A percentile compares a stretch with the other conserved stretches of the same genome.
phyloP scores from a whole-genome alignment of 2,113 vertebrate species.

The Silurus asotus region DNA sequence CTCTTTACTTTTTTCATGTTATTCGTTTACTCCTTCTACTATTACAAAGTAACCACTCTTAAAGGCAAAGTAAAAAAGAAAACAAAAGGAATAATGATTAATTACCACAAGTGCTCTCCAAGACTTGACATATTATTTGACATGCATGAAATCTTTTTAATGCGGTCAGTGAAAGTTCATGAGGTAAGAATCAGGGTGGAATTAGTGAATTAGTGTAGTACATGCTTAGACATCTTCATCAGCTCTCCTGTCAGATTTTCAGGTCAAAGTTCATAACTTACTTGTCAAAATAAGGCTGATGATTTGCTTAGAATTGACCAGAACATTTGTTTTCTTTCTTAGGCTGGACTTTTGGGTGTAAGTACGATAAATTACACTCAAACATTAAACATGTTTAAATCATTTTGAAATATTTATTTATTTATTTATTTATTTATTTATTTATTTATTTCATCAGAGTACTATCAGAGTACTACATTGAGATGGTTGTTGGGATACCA shows the following conservation, averaged over 20 bases:
- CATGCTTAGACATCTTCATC: constrained; percentile 63
- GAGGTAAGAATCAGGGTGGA: constrained; percentile 32
- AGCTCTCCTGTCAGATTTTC: constrained; percentile 53
- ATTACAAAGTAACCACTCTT: not conserved
- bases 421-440: too few relatives aligned
- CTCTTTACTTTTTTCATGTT: too few relatives aligned
- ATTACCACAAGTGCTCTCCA: constrained; percentile 21
- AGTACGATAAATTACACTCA: constrained; percentile 33
- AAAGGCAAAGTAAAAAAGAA: constrained; percentile 49
- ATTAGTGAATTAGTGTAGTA: constrained; percentile 59
- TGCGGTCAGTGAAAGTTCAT: constrained; percentile 73
- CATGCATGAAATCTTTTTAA: constrained; percentile 72
- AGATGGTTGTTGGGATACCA: not conserved
- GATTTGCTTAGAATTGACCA: constrained; percentile 47
- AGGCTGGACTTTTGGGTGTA: constrained; percentile 25
- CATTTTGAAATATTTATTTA: too few relatives aligned
- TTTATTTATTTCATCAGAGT: too few relatives aligned
- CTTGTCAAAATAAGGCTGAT: constrained; percentile 71
- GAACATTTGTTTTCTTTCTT: constrained; percentile 59
- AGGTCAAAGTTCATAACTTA: constrained; percentile 63
- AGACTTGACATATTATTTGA: constrained; percentile 65
- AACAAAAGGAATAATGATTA: constrained; percentile 36
- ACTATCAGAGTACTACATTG: not conserved
- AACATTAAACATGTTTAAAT: too few relatives aligned
- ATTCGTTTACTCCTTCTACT: not conserved